phyloP scores from a whole-genome alignment of 2,888 invertebrate species.

The Aromia moschata region DNA sequence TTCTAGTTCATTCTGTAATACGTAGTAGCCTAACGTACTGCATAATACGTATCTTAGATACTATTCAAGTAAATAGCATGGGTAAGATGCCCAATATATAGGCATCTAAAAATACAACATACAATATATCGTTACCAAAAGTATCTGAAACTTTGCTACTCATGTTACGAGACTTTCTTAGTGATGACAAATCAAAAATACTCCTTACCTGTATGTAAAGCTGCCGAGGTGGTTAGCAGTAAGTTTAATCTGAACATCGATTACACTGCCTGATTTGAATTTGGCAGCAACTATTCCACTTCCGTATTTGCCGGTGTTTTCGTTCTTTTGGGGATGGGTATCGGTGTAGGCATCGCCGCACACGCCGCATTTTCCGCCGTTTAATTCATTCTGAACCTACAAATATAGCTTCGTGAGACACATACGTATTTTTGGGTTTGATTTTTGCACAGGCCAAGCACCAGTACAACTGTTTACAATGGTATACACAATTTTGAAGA shows the following conservation, averaged over 20 bases:
- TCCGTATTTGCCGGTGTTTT: slow-evolving; percentile 62
- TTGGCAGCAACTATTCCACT: slow-evolving; percentile 58
- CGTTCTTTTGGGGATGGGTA: slow-evolving; percentile 56
- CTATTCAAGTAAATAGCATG: not conserved
- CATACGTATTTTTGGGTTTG: no score
- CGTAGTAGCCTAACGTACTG: not conserved
- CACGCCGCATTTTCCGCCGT: slow-evolving; percentile 55
- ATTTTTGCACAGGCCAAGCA: no score
- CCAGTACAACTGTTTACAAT: no score
- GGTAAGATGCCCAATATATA: not conserved
- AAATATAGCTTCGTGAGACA: no score
- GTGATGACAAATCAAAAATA: not conserved
- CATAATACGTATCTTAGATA: not conserved
- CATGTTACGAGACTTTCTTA: not conserved
- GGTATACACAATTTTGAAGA: no score
- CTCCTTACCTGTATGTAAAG: slow-evolving; percentile 3
- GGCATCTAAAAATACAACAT: not conserved
- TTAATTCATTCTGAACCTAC: slow-evolving; percentile 30
- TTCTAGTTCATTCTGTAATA: not conserved
- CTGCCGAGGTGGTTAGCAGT: slow-evolving; percentile 60
- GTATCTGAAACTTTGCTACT: not conserved
- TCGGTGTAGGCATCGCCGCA: slow-evolving; percentile 58
- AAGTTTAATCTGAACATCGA: slow-evolving; percentile 51
- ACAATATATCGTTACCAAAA: not conserved
- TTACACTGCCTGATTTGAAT: slow-evolving; percentile 53